Conservation (phyloP, 2,113 vertebrate species). For the Aspiorhynchus laticeps region DNA sequence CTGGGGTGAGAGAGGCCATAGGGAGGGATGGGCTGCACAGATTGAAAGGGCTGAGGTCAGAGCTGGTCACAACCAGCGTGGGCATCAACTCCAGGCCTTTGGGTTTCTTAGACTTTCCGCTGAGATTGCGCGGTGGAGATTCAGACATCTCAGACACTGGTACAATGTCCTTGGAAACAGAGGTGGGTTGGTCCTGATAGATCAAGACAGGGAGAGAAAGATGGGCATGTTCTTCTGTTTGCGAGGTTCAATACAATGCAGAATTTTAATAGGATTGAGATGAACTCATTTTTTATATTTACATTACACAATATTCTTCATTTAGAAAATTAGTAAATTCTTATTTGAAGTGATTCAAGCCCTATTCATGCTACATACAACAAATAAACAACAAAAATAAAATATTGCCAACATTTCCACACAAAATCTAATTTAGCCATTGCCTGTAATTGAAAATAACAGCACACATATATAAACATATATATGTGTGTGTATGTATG, state of each 20-base stretch:
- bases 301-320: not conserved
- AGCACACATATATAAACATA: no score
- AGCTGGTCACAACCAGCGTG: constrained; percentile 88
- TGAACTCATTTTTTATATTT: not conserved
- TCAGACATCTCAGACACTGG: constrained; percentile 62
- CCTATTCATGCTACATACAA: no score
- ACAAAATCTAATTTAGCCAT: no score
- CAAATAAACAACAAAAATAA: no score
- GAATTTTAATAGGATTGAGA: not conserved
- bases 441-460: no score
- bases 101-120: constrained; percentile 86
- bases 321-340: no score
- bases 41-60: constrained; percentile 89
- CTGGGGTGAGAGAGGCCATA: constrained; percentile 92
- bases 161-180: constrained; percentile 56
- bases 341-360: no score
- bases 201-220: constrained; percentile 49
- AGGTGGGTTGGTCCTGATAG: constrained; percentile 62
- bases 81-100: constrained; percentile 92
- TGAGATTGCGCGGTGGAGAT: constrained; percentile 71
- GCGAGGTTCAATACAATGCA: no score
- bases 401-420: no score
- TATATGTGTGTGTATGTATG: no score
- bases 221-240: no score
- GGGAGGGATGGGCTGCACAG: constrained; percentile 92